These are phyloP conservation scores for Sus cebifrons DNA, from an alignment of 2,797 vertebrate genomes.

Conservation along the genomic window DNA sequence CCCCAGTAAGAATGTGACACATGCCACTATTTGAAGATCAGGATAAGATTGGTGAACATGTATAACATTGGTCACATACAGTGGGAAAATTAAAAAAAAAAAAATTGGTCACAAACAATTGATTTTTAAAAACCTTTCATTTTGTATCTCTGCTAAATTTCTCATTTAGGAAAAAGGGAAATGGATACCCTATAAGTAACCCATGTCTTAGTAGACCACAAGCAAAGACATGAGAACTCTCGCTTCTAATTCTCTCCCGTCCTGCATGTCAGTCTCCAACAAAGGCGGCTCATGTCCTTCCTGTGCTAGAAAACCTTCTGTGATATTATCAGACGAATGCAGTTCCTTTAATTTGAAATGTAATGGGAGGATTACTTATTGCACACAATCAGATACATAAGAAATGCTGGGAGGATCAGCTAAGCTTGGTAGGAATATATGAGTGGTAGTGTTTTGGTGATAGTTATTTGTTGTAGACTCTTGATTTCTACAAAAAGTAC, in stretches of 20 bases:
- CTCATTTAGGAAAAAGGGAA: constrained; percentile 52
- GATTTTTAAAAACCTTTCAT: constrained; percentile 33
- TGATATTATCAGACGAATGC: constrained; percentile 75
- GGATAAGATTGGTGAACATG: not conserved
- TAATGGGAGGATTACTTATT: constrained; percentile 74
- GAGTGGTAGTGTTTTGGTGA: constrained; percentile 49
- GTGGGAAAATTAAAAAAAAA: too few relatives aligned
- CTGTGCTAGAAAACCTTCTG: constrained; percentile 69
- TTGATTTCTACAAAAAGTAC: constrained; percentile 70
- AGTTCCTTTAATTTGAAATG: constrained; percentile 80
- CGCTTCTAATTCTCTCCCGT: constrained; percentile 63
- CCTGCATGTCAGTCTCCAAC: constrained; percentile 65
- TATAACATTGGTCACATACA: not conserved
- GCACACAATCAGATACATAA: constrained; percentile 64
- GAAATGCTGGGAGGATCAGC: constrained; percentile 65
- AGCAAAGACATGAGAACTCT: constrained; percentile 60
- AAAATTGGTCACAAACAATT: not conserved
- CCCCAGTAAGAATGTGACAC: not conserved
- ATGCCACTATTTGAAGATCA: not conserved
- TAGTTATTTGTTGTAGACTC: constrained; percentile 55
- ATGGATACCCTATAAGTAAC: constrained; percentile 62
- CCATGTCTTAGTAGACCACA: constrained; percentile 35
- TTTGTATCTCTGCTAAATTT: constrained; percentile 49
- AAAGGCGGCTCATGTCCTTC: constrained; percentile 57
- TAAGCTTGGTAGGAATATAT: constrained; percentile 71